Percentiles rank a stretch among this genome's conserved stretches.
These are phyloP conservation scores for Ephydatia muelleri DNA, from an alignment of 37 sponge, comb jelly and placozoan genomes.

Conservation along the genomic window DNA sequence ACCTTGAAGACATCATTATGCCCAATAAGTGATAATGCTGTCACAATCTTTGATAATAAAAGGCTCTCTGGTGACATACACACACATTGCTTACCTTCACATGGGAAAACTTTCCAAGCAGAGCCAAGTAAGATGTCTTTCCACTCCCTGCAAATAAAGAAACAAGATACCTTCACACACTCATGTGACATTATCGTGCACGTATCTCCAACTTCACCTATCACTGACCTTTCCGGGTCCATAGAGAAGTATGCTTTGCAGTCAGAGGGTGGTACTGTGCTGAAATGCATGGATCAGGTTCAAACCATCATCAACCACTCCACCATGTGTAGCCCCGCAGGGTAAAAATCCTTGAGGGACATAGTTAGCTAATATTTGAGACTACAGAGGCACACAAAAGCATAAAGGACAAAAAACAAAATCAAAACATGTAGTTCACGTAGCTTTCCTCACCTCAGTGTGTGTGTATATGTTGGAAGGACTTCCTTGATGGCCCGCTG, in stretches of 20 bases:
- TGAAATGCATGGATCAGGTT: constrained; percentile 44
- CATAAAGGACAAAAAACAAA: neutral
- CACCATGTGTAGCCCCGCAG: constrained; percentile 46
- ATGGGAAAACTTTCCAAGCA: constrained; percentile 56
- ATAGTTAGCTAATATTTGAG: constrained; percentile 34
- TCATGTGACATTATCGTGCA: too few species aligned
- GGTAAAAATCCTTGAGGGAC: constrained; percentile 52
- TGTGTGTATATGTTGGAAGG: constrained; percentile 65
- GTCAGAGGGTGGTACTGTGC: constrained; percentile 20
- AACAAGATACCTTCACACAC: neutral
- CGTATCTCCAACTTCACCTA: too few species aligned
- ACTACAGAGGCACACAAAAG: constrained; percentile 6
- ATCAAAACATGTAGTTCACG: neutral
- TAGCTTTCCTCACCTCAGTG: constrained; percentile 31
- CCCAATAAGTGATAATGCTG: constrained; percentile 52
- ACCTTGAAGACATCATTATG: constrained; percentile 35
- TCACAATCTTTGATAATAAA: constrained; percentile 27
- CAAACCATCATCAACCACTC: constrained; percentile 12
- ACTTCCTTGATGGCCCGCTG: constrained; percentile 17
- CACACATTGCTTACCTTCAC: constrained; percentile 23
- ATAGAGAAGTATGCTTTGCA: constrained; percentile 48
- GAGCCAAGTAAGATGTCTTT: constrained; percentile 60
- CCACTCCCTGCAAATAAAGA: constrained; percentile 47
- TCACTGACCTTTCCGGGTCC: too few species aligned
- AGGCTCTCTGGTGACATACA: neutral